A percentile compares a stretch with the other conserved stretches of the same genome.
Conservation (phyloP, 1,140 invertebrate genomes). For the Neelides sp. region DNA sequence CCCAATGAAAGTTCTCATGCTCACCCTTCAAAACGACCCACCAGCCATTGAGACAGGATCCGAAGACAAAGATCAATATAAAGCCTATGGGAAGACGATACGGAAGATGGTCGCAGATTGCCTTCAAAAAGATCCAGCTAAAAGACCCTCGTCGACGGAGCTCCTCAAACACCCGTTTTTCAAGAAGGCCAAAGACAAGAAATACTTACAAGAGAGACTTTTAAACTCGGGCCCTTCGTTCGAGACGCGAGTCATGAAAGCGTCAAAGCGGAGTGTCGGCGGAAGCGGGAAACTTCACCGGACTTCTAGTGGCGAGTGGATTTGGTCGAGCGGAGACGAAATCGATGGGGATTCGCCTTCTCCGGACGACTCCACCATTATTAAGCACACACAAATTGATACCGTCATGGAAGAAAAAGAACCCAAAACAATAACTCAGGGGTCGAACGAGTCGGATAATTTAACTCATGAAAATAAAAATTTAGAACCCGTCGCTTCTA, state of each 20-base stretch:
- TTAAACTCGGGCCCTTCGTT: slow-evolving; percentile 67
- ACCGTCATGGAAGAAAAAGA: no score
- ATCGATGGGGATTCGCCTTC: no score
- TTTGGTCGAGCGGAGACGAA: slow-evolving; percentile 87
- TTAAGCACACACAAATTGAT: no score
- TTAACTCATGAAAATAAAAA: background rate
- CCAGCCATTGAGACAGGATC: slow-evolving; percentile 79
- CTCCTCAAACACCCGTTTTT: slow-evolving; percentile 97
- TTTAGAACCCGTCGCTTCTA: no score
- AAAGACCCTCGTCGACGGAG: slow-evolving; percentile 92
- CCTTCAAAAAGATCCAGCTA: slow-evolving; percentile 85
- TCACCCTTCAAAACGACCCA: slow-evolving; percentile 95
- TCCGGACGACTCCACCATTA: no score
- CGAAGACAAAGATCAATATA: slow-evolving; percentile 95
- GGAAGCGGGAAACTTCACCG: slow-evolving; percentile 81
- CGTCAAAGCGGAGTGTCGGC: slow-evolving; percentile 39
- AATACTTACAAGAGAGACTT: slow-evolving; percentile 81
- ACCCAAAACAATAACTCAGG: no score
- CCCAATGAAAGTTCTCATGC: slow-evolving; percentile 97
- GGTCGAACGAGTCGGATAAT: background rate
- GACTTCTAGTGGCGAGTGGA: slow-evolving; percentile 93
- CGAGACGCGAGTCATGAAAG: slow-evolving; percentile 30
- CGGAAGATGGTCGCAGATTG: slow-evolving; percentile 90
- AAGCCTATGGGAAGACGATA: slow-evolving; percentile 93
- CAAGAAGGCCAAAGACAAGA: slow-evolving; percentile 96